These are phyloP conservation scores for Paramormyrops kingsleyae DNA, from an alignment of 2,113 vertebrate genomes.

Conservation along the genomic window DNA sequence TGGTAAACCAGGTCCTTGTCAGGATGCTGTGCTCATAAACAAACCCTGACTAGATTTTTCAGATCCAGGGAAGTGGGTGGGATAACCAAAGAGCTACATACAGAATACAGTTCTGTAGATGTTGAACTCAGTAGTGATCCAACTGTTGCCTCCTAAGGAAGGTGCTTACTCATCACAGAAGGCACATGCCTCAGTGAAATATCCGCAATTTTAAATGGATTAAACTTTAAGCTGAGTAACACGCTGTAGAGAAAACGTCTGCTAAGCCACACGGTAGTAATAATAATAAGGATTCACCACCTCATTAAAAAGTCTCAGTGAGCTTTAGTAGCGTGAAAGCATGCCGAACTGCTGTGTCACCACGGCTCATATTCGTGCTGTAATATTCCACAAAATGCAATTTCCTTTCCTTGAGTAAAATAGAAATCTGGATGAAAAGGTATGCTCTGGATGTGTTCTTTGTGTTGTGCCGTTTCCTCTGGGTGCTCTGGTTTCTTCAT, in stretches of 20 bases:
- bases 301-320: not conserved
- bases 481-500: not conserved
- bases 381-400: not conserved
- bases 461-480: not conserved
- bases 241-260: not conserved
- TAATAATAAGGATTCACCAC: not conserved
- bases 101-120: not conserved
- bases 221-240: not conserved
- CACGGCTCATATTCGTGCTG: not conserved
- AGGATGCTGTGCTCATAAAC: not conserved
- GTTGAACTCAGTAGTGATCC: not conserved
- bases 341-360: not conserved
- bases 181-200: not conserved
- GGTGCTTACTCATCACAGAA: not conserved
- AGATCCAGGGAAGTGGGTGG: conserved; percentile 33
- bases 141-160: not conserved
- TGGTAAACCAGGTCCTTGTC: not conserved
- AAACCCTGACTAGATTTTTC: not conserved
- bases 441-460: not conserved
- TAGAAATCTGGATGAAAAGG: not conserved
- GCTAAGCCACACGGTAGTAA: not conserved
- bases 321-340: not conserved
- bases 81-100: conserved; percentile 24
- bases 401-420: not conserved
- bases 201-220: not conserved